Conservation (phyloP, 2,888 invertebrate genomes). For the Lochmaea crataegi region DNA sequence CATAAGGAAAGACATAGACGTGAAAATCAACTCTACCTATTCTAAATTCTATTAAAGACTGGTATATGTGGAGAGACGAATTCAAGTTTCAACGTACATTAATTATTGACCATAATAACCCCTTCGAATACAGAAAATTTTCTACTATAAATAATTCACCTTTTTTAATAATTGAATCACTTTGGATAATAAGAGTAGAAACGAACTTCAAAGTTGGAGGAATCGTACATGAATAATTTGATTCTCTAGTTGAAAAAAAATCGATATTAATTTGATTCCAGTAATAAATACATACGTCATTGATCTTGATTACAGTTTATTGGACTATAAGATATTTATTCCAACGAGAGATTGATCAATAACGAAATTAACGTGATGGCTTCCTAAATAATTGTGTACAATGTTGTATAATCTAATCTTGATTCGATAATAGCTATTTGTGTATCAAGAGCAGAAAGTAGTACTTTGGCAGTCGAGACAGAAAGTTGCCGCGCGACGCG, state of each 20-base stretch:
- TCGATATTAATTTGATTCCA: conserved; percentile 6
- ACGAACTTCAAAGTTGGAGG: not conserved
- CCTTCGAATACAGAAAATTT: not conserved
- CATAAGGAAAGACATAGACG: no score
- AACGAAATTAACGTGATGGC: not conserved
- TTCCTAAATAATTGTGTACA: not conserved
- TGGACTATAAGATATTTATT: conserved; percentile 8
- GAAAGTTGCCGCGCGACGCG: no score
- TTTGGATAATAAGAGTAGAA: not conserved
- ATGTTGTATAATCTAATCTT: not conserved
- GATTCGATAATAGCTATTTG: no score
- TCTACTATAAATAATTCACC: not conserved
- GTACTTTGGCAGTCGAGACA: no score
- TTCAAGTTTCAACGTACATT: not conserved
- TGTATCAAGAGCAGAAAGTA: no score
- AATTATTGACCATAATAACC: not conserved
- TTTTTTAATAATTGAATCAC: not conserved
- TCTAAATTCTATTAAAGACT: no score
- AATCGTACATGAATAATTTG: not conserved
- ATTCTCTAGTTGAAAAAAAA: not conserved
- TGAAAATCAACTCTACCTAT: no score
- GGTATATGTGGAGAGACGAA: not conserved
- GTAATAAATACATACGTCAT: conserved; percentile 6
- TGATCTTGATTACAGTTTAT: not conserved
- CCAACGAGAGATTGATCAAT: not conserved